phyloP scores from a whole-genome alignment of 2,888 invertebrate genomes.

The Nephrotoma flavescens region DNA sequence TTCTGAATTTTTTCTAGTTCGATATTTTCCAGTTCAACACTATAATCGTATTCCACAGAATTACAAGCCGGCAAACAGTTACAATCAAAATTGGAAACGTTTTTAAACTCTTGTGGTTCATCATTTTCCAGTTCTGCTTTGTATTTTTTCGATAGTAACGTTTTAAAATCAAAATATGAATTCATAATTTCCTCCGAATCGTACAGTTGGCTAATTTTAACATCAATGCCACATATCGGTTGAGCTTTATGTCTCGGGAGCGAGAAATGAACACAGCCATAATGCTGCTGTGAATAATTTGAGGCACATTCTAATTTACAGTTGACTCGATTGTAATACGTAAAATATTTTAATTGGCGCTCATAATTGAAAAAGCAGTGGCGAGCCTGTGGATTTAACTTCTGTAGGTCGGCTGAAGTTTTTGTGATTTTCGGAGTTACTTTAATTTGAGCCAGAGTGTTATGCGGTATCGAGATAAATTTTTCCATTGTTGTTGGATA shows the following conservation, averaged over 20 bases:
- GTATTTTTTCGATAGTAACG: slow-evolving; percentile 25
- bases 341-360: not conserved
- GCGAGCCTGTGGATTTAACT: not conserved
- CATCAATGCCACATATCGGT: not conserved
- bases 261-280: not conserved
- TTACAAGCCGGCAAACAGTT: too few species aligned
- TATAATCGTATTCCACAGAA: too few species aligned
- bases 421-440: not conserved
- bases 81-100: slow-evolving; percentile 46
- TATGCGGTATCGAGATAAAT: not conserved
- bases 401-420: not conserved
- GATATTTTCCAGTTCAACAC: too few species aligned
- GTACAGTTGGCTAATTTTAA: not conserved
- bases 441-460: not conserved
- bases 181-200: not conserved
- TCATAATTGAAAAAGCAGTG: not conserved
- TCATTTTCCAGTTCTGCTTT: slow-evolving; percentile 46
- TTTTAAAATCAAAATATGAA: not conserved
- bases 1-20: too few species aligned
- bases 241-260: not conserved
- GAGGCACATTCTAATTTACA: not conserved
- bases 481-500: too few species aligned
- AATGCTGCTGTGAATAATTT: not conserved
- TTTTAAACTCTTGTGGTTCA: slow-evolving; percentile 47
- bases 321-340: not conserved